Percentiles rank a stretch among this genome's conserved stretches.
Evolutionary conservation across 2,113 vertebrate genomes (phyloP).

Genomic region (Nannobrachium achirus): DNA sequence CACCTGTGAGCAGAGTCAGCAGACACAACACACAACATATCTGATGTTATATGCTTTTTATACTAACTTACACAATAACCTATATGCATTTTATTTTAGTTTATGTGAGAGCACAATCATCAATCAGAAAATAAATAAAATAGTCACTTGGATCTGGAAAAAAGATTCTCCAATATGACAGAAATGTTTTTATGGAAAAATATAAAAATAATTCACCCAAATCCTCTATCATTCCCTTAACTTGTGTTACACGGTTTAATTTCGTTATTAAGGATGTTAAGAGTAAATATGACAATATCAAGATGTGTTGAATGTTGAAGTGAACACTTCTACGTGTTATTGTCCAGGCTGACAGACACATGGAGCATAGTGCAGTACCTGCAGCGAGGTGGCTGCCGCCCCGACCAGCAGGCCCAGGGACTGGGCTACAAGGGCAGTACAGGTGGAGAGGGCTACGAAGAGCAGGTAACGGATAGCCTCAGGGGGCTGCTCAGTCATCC

Average conservation of each 20-base stretch:
- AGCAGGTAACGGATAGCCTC: constrained; percentile 92
- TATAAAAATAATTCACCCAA: too few species aligned
- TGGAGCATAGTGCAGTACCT: constrained; percentile 76
- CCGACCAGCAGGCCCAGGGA: constrained; percentile 94
- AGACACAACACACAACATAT: background rate
- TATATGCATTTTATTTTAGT: too few species aligned
- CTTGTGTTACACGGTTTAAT: too few species aligned
- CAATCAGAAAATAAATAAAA: too few species aligned
- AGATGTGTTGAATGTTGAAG: too few species aligned
- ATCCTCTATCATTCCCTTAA: too few species aligned
- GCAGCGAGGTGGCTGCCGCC: constrained; percentile 91
- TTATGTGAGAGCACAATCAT: background rate
- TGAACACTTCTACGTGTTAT: too few species aligned
- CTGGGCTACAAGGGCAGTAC: constrained; percentile 93
- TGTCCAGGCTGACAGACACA: background rate
- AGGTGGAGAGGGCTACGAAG: constrained; percentile 90
- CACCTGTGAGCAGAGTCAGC: constrained; percentile 84
- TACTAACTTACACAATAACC: background rate
- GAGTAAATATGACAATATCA: too few species aligned
- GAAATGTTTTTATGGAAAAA: too few species aligned
- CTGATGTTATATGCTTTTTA: background rate
- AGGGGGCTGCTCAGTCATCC: constrained; percentile 96
- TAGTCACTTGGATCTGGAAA: too few species aligned
- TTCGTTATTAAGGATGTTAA: too few species aligned
- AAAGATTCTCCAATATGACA: too few species aligned